phyloP scores from a whole-genome alignment of 2,113 vertebrate species.

The Ardeotis arabs region DNA sequence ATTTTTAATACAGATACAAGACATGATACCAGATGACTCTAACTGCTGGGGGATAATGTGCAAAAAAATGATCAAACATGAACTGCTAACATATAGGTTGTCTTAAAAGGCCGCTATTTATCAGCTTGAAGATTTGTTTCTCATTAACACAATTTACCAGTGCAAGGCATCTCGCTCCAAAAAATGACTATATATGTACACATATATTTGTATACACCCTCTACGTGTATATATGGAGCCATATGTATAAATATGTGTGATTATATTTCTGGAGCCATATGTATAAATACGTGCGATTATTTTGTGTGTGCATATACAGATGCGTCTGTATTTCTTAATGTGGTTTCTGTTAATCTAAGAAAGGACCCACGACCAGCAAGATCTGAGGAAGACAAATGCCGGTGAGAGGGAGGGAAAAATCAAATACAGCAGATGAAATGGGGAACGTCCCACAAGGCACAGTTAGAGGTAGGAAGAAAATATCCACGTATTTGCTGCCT shows the following conservation, averaged over 20 bases:
- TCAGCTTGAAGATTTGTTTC: not conserved
- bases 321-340: not conserved
- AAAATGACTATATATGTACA: not conserved
- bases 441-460: not conserved
- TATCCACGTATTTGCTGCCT: not conserved
- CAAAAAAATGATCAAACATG: not conserved
- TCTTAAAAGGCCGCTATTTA: not conserved
- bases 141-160: not conserved
- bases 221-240: not conserved
- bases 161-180: not conserved
- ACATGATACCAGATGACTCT: conserved; percentile 41
- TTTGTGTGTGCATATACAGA: not conserved
- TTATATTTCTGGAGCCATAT: no score
- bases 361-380: not conserved
- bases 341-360: not conserved
- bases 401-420: not conserved
- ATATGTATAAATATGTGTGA: not conserved
- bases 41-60: not conserved
- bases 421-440: not conserved
- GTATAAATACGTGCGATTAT: accelerated
- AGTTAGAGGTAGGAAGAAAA: not conserved
- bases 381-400: not conserved
- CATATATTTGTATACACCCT: not conserved
- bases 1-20: conserved; percentile 63
- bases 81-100: not conserved